Percentiles rank a stretch among this genome's conserved stretches.
phyloP scores from a whole-genome alignment of 2,797 vertebrate species.

The Sebastes ruberrimus region DNA sequence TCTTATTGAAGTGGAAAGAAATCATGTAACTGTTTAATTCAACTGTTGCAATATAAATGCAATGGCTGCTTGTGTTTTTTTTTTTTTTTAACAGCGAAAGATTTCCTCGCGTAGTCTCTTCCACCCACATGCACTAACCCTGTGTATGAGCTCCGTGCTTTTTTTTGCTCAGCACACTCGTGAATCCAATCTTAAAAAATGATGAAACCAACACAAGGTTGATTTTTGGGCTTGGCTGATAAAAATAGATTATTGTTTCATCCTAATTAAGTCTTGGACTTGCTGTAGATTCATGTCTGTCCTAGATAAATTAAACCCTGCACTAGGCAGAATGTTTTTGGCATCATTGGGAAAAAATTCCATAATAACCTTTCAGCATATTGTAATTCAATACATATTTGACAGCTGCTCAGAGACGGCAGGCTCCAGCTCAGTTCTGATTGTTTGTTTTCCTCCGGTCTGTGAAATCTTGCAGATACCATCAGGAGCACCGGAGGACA shows the following conservation, averaged over 20 bases:
- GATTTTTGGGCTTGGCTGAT: not conserved
- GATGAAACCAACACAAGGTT: not conserved
- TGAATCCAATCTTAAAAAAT: constrained; percentile 24
- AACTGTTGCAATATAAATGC: constrained; percentile 23
- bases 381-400: too few relatives aligned
- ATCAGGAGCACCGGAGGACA: too few relatives aligned
- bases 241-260: not conserved
- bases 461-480: too few relatives aligned
- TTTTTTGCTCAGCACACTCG: not conserved
- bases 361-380: too few relatives aligned
- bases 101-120: constrained; percentile 12
- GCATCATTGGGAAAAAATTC: too few relatives aligned
- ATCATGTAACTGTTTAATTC: constrained; percentile 22
- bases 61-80: not conserved
- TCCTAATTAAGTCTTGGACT: constrained; percentile 2
- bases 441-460: too few relatives aligned
- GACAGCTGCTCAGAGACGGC: too few relatives aligned
- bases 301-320: not conserved
- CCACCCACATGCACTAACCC: constrained; percentile 32
- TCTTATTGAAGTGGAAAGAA: constrained; percentile 1
- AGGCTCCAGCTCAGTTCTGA: too few relatives aligned
- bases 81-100: not conserved
- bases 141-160: not conserved
- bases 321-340: too few relatives aligned
- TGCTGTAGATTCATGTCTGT: not conserved